phyloP scores from a whole-genome alignment of 2,888 invertebrate species.

The Salpingus planirostris region DNA sequence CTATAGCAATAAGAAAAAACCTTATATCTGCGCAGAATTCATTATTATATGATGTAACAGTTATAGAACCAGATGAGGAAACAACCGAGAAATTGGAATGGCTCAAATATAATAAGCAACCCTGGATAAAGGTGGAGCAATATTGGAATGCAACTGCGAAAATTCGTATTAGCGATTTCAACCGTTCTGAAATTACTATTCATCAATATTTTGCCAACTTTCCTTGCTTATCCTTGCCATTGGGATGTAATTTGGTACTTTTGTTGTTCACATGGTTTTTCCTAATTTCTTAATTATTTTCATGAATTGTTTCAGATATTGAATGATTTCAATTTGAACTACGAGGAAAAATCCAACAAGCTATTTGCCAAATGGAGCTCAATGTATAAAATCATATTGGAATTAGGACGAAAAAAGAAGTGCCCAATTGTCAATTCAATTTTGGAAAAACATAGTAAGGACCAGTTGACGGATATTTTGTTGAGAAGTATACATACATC shows the following conservation, averaged over 20 bases:
- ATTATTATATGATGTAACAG: too few species aligned
- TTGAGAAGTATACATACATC: not conserved
- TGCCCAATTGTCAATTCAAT: not conserved
- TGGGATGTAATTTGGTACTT: constrained; percentile 1
- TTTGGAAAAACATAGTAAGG: not conserved
- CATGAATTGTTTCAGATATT: not conserved
- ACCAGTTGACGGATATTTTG: too few species aligned
- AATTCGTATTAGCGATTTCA: not conserved
- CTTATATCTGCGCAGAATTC: too few species aligned
- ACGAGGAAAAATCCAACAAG: not conserved
- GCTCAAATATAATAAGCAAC: not conserved
- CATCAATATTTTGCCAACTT: not conserved
- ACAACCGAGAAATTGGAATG: not conserved
- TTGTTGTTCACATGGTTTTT: too few species aligned
- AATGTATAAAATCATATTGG: not conserved
- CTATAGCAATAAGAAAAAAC: too few species aligned
- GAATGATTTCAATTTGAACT: not conserved
- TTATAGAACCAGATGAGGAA: not conserved
- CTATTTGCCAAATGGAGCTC: not conserved
- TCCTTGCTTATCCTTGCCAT: not conserved
- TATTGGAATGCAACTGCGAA: not conserved
- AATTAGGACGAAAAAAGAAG: not conserved
- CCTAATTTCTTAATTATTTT: too few species aligned
- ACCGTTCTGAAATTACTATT: not conserved
- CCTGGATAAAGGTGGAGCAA: not conserved